A percentile compares a stretch with the other conserved stretches of the same genome.
These are phyloP conservation scores for Periophthalmus magnuspinnatus DNA, from an alignment of 2,797 vertebrate species.

Conservation along the genomic window DNA sequence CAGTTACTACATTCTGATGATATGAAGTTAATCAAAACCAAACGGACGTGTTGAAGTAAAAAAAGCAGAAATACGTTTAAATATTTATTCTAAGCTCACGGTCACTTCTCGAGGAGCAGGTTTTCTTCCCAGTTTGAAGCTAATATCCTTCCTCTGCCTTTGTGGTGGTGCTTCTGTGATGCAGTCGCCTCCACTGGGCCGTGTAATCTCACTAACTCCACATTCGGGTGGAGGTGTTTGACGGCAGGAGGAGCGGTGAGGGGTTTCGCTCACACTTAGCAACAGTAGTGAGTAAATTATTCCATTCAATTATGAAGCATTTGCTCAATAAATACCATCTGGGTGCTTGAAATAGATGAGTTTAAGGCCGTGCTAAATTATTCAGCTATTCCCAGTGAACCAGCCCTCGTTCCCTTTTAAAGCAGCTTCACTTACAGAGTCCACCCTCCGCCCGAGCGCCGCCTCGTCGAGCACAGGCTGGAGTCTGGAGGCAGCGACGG, in stretches of 20 bases:
- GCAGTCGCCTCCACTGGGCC: constrained; percentile 45
- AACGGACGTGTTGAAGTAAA: too few relatives aligned
- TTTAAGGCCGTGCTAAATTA: constrained; percentile 79
- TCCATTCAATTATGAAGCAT: constrained; percentile 78
- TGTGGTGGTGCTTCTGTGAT: not conserved
- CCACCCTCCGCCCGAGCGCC: constrained; percentile 49
- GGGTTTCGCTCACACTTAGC: constrained; percentile 63
- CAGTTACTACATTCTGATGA: too few relatives aligned
- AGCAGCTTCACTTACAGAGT: constrained; percentile 69
- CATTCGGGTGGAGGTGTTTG: constrained; percentile 59
- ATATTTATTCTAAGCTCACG: too few relatives aligned
- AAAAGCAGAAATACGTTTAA: too few relatives aligned
- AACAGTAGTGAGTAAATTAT: constrained; percentile 77
- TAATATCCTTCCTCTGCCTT: too few relatives aligned
- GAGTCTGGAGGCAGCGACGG: not conserved
- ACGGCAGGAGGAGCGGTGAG: constrained; percentile 51
- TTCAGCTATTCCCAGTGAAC: constrained; percentile 77
- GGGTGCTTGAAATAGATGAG: constrained; percentile 79
- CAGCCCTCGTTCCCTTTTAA: constrained; percentile 75
- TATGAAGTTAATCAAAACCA: too few relatives aligned
- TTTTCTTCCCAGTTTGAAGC: too few relatives aligned
- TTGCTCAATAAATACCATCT: constrained; percentile 80
- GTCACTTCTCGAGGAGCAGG: too few relatives aligned
- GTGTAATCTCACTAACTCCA: constrained; percentile 47
- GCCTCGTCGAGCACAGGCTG: constrained; percentile 38